phyloP scores from a whole-genome alignment of 2,113 vertebrate species.

The Triplophysa dalaica region DNA sequence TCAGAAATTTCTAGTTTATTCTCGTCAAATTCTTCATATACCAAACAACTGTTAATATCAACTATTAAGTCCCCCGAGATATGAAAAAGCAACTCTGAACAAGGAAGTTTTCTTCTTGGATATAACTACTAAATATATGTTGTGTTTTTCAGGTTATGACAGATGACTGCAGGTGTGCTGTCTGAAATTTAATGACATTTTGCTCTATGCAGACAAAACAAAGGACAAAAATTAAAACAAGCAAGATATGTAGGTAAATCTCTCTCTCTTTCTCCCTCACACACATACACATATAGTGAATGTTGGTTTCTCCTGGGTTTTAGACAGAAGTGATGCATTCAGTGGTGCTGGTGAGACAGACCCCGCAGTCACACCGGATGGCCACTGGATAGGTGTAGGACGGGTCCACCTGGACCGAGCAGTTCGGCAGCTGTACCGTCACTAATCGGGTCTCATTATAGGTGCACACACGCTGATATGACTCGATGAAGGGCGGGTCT shows the following conservation, averaged over 20 bases:
- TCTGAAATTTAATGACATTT: neutral
- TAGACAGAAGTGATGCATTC: constrained; percentile 82
- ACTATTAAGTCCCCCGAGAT: too few species aligned
- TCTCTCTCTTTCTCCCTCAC: too few species aligned
- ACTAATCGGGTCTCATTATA: constrained; percentile 84
- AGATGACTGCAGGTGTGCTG: neutral
- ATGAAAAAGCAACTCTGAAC: too few species aligned
- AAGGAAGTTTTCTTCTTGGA: neutral
- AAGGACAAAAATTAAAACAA: neutral
- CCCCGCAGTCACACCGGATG: constrained; percentile 82
- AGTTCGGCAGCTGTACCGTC: constrained; percentile 83
- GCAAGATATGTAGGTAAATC: neutral
- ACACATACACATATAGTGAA: too few species aligned
- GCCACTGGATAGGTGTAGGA: constrained; percentile 87
- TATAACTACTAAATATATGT: neutral
- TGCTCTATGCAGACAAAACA: neutral
- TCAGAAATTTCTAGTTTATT: too few species aligned
- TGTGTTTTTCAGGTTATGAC: neutral
- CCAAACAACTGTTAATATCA: too few species aligned
- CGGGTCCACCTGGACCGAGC: constrained; percentile 75
- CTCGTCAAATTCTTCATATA: too few species aligned
- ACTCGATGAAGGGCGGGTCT: constrained; percentile 86
- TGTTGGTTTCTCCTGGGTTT: constrained; percentile 11
- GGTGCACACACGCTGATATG: constrained; percentile 86
- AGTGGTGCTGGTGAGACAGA: constrained; percentile 84